These are phyloP conservation scores for Styela clava DNA, from an alignment of 23 tunicate species.

Conservation along the genomic window DNA sequence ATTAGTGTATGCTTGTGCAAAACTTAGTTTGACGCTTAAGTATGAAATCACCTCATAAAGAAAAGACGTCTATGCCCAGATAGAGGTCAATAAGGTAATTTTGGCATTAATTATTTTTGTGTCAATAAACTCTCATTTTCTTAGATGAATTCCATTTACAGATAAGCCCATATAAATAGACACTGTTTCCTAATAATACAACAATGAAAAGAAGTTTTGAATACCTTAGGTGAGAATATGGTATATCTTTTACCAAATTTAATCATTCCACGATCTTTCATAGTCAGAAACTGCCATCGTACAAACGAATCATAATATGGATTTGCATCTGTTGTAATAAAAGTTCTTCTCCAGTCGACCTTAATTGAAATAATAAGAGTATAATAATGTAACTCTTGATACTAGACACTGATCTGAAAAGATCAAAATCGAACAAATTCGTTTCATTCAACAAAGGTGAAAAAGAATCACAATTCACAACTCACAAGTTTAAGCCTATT, in stretches of 20 bases:
- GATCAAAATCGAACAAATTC: background rate
- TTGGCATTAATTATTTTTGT: too few relatives aligned
- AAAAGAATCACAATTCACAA: too few relatives aligned
- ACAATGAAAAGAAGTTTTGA: background rate
- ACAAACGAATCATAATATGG: constrained; percentile 98
- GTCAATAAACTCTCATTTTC: too few relatives aligned
- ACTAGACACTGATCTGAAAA: background rate
- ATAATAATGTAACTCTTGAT: background rate
- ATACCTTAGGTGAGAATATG: constrained; percentile 88
- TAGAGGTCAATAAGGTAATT: too few relatives aligned
- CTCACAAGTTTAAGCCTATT: too few relatives aligned
- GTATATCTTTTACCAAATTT: constrained; percentile 90
- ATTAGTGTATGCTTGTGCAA: too few relatives aligned
- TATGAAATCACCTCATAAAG: too few relatives aligned
- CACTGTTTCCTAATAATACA: too few relatives aligned
- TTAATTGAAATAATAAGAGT: background rate
- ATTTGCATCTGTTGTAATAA: constrained; percentile 93
- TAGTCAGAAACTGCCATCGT: constrained; percentile 89
- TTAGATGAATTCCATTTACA: too few relatives aligned
- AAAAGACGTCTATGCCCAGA: too few relatives aligned
- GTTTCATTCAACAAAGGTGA: background rate
- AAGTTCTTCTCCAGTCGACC: constrained; percentile 92
- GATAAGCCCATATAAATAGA: too few relatives aligned
- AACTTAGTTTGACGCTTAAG: too few relatives aligned
- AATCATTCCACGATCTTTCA: constrained; percentile 80